phyloP scores from a whole-genome alignment of 1,140 invertebrate species.

The Drosophila carrolli region DNA sequence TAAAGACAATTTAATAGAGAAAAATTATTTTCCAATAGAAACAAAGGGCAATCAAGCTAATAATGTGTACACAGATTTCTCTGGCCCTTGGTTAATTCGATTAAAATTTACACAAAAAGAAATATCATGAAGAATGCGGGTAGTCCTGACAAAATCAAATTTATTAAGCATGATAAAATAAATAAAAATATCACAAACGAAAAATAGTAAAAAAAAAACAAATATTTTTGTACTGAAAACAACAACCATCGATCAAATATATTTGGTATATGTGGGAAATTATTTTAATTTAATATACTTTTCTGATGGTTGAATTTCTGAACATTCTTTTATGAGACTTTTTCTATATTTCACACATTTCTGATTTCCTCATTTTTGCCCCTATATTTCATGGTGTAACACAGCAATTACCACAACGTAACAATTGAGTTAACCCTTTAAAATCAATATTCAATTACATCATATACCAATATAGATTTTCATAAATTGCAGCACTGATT shows the following conservation, averaged over 20 bases:
- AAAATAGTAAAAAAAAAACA: background rate
- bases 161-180: background rate
- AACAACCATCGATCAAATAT: no score
- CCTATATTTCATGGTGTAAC: background rate
- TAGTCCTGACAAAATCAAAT: background rate
- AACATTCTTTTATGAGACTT: background rate
- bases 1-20: constrained; percentile 50
- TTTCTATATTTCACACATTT: no score
- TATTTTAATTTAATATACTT: background rate
- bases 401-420: constrained; percentile 11
- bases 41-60: constrained; percentile 44
- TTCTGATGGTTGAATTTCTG: background rate
- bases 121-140: constrained; percentile 53
- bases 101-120: constrained; percentile 48
- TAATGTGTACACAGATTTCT: constrained; percentile 71
- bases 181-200: background rate
- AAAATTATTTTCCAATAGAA: constrained; percentile 65
- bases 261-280: no score
- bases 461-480: constrained; percentile 24
- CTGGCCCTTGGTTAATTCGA: constrained; percentile 62
- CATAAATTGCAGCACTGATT: constrained; percentile 38
- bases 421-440: constrained; percentile 64
- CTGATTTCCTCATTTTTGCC: background rate
- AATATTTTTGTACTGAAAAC: background rate
- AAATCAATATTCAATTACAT: constrained; percentile 43